Evolutionary conservation across 1,140 invertebrate genomes (phyloP).

Genomic region (Drosophila miranda): DNA sequence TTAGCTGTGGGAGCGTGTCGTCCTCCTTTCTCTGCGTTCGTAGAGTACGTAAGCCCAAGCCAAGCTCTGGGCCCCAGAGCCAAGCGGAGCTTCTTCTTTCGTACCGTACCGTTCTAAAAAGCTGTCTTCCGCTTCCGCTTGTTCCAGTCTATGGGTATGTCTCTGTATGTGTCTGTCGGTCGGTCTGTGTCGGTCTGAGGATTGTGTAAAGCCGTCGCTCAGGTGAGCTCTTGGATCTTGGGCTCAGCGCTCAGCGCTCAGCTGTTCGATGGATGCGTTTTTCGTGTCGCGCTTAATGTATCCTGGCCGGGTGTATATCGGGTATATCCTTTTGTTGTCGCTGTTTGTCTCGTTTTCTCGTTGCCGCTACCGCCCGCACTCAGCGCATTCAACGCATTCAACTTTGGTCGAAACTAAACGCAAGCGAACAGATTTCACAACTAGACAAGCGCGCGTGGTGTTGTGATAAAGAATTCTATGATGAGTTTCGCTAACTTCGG

Average conservation of each 20-base stretch:
- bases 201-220: conserved; percentile 19
- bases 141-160: conserved; percentile 5
- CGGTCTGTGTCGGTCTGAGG: not conserved
- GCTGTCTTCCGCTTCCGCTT: conserved; percentile 5
- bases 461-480: conserved; percentile 82
- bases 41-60: conserved; percentile 5
- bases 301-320: not conserved
- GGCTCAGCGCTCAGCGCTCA: too few species aligned
- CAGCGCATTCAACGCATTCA: conserved; percentile 35
- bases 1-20: too few species aligned
- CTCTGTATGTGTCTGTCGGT: conserved; percentile 15
- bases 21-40: too few species aligned
- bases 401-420: conserved; percentile 77
- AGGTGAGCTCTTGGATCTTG: too few species aligned
- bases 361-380: too few species aligned
- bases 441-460: conserved; percentile 81
- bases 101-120: not conserved
- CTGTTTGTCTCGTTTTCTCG: too few species aligned
- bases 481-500: conserved; percentile 82
- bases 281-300: conserved; percentile 1
- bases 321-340: too few species aligned
- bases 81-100: conserved; percentile 17
- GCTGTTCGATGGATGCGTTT: too few species aligned
- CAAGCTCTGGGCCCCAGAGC: conserved; percentile 19
- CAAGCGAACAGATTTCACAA: conserved; percentile 82